Conservation (phyloP, 2,888 invertebrate genomes). For the Bellardia pandia region DNA sequence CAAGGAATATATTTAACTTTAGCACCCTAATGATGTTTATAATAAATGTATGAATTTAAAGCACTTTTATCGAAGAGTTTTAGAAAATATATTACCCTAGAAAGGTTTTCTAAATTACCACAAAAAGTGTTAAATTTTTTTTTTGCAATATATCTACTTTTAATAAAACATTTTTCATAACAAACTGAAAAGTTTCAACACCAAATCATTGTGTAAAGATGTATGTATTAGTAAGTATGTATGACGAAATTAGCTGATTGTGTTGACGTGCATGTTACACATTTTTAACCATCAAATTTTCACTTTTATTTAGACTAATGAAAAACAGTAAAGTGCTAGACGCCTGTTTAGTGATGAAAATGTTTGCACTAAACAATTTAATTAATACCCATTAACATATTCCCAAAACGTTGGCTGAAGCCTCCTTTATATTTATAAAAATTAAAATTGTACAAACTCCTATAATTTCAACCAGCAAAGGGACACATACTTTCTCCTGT, state of each 20-base stretch:
- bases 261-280: conserved; percentile 13
- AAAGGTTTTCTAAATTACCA: too few relatives aligned
- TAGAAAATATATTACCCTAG: too few relatives aligned
- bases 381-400: conserved; percentile 60
- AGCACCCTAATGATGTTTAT: too few relatives aligned
- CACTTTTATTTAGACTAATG: conserved; percentile 41
- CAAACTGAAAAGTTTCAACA: neutral
- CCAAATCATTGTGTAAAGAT: neutral
- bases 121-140: neutral
- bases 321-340: conserved; percentile 30
- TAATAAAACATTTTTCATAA: neutral
- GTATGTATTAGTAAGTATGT: neutral
- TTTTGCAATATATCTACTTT: neutral
- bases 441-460: neutral
- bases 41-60: too few relatives aligned
- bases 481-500: neutral
- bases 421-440: neutral
- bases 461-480: conserved; percentile 5
- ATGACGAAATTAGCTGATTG: neutral
- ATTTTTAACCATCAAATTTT: conserved; percentile 35
- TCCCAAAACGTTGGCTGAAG: conserved; percentile 54
- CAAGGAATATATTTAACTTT: too few relatives aligned
- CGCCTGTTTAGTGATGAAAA: conserved; percentile 41
- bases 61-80: too few relatives aligned
- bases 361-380: conserved; percentile 56